phyloP scores from a whole-genome alignment of 2,113 vertebrate genomes.

The Lethenteron camtschaticum region DNA sequence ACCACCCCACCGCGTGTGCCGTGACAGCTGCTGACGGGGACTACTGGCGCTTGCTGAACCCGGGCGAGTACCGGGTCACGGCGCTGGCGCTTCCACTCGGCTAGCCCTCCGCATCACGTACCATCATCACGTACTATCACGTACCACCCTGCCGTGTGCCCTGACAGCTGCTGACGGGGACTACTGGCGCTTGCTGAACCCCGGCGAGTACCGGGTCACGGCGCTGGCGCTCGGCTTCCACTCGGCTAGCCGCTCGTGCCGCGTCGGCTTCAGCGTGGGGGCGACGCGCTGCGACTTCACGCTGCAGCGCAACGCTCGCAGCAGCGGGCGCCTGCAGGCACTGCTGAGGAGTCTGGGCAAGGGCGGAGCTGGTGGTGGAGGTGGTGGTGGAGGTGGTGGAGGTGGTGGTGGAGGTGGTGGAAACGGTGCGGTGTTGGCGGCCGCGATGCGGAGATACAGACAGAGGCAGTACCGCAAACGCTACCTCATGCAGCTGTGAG shows the following conservation, averaged over 20 bases:
- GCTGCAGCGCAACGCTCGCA: slow-evolving; percentile 14
- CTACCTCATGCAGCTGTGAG: too few relatives aligned
- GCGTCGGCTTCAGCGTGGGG: slow-evolving; percentile 58
- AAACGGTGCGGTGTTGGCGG: too few relatives aligned
- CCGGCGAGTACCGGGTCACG: slow-evolving; percentile 64
- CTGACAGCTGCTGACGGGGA: slow-evolving; percentile 44
- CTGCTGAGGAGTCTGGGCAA: too few relatives aligned
- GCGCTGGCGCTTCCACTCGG: slow-evolving; percentile 44
- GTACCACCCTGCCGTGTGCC: too few relatives aligned
- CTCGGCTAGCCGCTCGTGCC: slow-evolving; percentile 42
- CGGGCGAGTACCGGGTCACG: slow-evolving; percentile 65
- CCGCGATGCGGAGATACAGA: too few relatives aligned
- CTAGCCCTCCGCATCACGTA: slow-evolving; percentile 15
- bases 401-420: too few relatives aligned
- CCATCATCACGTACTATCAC: too few relatives aligned
- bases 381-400: too few relatives aligned
- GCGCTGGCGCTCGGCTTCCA: slow-evolving; percentile 54
- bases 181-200: slow-evolving; percentile 82
- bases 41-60: slow-evolving; percentile 84
- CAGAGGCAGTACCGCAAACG: too few relatives aligned
- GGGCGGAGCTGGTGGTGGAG: too few relatives aligned
- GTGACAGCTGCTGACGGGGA: slow-evolving; percentile 42
- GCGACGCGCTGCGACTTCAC: slow-evolving; percentile 77
- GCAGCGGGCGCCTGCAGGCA: too few relatives aligned
- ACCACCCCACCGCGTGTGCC: too few relatives aligned